Evolutionary conservation across 2,797 vertebrate genomes (phyloP), one percentile per base, ranked within the genome.

Genomic region (Emys orbicularis): DNA sequence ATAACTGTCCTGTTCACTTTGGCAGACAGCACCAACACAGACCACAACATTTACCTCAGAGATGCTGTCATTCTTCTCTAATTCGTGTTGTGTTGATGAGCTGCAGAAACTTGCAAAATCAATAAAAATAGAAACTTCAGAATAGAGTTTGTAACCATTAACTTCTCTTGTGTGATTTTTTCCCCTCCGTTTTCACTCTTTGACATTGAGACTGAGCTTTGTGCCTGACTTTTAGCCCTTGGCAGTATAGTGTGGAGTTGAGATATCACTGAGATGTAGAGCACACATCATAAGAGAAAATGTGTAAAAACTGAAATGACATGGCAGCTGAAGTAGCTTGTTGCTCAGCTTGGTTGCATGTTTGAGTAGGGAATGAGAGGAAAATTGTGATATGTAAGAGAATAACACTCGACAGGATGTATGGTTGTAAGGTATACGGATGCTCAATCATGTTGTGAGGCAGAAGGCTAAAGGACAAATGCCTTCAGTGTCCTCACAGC

Each of bases 301-400:
- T 96, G 96, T 97, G 94, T 89, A 96, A 98, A 98, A 98, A 97
- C 97, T 97, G 97, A 98, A 98, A 98, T 98, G 98, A 98, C 97
- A 98, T 89, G 83, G 97, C 96, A 90, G 94, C 97, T 98, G 98
- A 98, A 97, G 88, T 94, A 97, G 98, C 97, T 98, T 98, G 97
- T 97, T 98, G 98, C 97, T 98, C 97, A 88, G 89, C 91, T 96
- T 96, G 95, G 95, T 97, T 98, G 92, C 94, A 87, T 98, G 96
- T 97, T 97, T 97, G 98, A 98, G 93, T 80, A 84, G 93, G 96
- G 96, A 92, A 94, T 96, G 96, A 88, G 95, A 98, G 96, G 96
- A 98, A 97, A 98, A 97, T 97, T 97, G 97, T 97, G 96, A 97
- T 96, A 96, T 97, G 93, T 96, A 95, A 96, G 96, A 97, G 97